phyloP scores from a whole-genome alignment of 30 jellyfish, hydroid and myxozoan genomes.

The Pseudorhiza aurosa region DNA sequence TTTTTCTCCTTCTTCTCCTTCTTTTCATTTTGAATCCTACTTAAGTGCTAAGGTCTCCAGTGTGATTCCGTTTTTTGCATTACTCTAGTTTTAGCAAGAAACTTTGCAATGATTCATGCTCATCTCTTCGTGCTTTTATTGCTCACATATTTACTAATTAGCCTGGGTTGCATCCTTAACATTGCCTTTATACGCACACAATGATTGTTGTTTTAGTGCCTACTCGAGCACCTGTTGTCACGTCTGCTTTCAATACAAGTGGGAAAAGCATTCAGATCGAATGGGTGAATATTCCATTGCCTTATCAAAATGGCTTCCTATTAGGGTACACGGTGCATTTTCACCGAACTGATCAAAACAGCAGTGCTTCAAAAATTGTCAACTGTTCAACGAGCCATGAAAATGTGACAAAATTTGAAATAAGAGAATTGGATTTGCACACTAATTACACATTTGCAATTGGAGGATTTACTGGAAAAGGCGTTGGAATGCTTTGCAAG shows the following conservation, averaged over 20 bases:
- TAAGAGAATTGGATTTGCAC: constrained; percentile 10
- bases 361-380: not conserved
- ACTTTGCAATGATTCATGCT: too few relatives aligned
- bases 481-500: constrained; percentile 40
- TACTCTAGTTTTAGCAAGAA: too few relatives aligned
- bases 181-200: too few relatives aligned
- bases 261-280: constrained; percentile 49
- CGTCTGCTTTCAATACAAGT: constrained; percentile 56
- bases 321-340: constrained; percentile 53
- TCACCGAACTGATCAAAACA: constrained; percentile 19
- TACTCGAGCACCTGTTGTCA: constrained; percentile 26
- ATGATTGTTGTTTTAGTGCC: constrained; percentile 62
- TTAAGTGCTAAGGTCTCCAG: too few relatives aligned
- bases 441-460: constrained; percentile 55
- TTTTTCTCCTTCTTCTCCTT: too few relatives aligned
- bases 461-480: constrained; percentile 68
- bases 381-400: constrained; percentile 12
- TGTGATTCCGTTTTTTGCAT: too few relatives aligned
- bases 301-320: constrained; percentile 44
- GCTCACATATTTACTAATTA: too few relatives aligned
- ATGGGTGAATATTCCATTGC: constrained; percentile 38
- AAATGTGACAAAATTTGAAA: constrained; percentile 6
- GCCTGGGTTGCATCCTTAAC: too few relatives aligned
- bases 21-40: too few relatives aligned
- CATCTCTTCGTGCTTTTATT: too few relatives aligned